Percentiles rank a stretch among this genome's conserved stretches.
These are phyloP conservation scores for Bucco capensis DNA, from an alignment of 2,113 vertebrate species.

Conservation along the genomic window DNA sequence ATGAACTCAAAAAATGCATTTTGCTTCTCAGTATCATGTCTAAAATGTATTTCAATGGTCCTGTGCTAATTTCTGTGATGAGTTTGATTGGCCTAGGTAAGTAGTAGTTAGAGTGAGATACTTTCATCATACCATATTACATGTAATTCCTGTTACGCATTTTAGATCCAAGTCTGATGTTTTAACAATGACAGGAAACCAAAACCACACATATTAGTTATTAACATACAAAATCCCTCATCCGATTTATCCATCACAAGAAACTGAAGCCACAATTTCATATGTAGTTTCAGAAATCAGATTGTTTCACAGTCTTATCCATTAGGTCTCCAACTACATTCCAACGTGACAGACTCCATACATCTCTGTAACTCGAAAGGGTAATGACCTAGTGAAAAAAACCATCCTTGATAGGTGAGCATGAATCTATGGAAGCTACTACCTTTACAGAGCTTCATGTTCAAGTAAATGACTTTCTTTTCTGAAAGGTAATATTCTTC, in stretches of 20 bases:
- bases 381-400: background rate
- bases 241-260: background rate
- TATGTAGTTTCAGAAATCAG: background rate
- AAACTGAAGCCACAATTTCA: background rate
- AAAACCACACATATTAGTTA: background rate
- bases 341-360: background rate
- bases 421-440: background rate
- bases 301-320: background rate
- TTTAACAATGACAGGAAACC: background rate
- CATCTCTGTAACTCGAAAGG: background rate
- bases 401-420: background rate
- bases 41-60: background rate
- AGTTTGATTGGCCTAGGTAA: background rate
- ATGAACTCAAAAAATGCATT: background rate
- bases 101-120: background rate
- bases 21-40: background rate
- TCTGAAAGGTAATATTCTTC: conserved; percentile 11
- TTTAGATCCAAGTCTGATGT: background rate
- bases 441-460: background rate
- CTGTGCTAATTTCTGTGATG: background rate
- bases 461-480: background rate
- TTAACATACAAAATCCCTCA: background rate
- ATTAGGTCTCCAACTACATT: background rate
- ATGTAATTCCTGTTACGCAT: background rate
- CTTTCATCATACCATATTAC: background rate